A percentile compares a stretch with the other conserved stretches of the same genome.
phyloP scores from a whole-genome alignment of 1,140 invertebrate genomes.

The Nephila pilipes region DNA sequence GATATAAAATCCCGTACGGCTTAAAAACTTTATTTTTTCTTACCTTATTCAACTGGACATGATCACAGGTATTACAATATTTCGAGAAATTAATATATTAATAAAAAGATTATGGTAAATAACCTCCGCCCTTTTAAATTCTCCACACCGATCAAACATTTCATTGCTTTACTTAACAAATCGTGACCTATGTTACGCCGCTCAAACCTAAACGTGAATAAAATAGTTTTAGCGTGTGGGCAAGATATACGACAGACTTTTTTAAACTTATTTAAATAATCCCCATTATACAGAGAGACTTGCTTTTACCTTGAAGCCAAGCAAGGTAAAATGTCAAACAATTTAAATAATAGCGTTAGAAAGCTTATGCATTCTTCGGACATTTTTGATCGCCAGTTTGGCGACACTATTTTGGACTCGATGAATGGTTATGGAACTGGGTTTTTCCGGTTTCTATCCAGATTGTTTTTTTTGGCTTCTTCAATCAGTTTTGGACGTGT shows the following conservation, averaged over 20 bases:
- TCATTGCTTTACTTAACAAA: not conserved
- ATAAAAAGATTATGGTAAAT: not conserved
- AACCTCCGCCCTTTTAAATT: not conserved
- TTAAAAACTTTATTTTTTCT: too few species aligned
- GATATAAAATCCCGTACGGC: not conserved
- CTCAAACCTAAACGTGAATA: not conserved
- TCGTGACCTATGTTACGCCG: not conserved
- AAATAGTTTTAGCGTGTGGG: not conserved
- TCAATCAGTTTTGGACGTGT: not conserved
- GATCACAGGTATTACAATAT: not conserved
- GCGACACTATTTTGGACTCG: not conserved
- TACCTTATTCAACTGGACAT: too few species aligned
- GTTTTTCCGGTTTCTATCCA: not conserved
- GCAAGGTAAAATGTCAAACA: conserved; percentile 4
- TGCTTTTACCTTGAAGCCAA: not conserved
- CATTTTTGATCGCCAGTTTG: not conserved
- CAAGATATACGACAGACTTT: conserved; percentile 5
- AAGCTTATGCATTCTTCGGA: not conserved
- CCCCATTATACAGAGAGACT: not conserved
- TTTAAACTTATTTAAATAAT: conserved; percentile 37
- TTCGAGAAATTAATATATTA: not conserved
- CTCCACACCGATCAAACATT: not conserved
- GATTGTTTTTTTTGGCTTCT: conserved; percentile 1
- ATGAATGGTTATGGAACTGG: not conserved
- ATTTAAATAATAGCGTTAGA: conserved; percentile 2